phyloP scores from a whole-genome alignment of 2,888 invertebrate genomes.

The Stenotaenia linearis region DNA sequence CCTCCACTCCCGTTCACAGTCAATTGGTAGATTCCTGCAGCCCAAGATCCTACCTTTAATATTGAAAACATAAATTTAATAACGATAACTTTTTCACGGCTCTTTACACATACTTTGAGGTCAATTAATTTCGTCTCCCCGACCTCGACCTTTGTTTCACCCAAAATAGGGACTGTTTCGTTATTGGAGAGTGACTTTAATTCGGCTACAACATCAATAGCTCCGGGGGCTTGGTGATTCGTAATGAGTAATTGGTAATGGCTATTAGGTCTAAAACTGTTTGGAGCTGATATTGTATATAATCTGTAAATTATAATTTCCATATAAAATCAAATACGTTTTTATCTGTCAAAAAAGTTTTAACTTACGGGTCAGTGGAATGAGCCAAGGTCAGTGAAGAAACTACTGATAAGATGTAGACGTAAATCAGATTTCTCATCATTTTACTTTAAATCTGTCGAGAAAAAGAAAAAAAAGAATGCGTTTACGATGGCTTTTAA shows the following conservation, averaged over 20 bases:
- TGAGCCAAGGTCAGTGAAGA: not conserved
- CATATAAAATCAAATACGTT: not conserved
- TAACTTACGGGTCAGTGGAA: not conserved
- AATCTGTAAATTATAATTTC: constrained; percentile 30
- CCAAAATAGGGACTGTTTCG: constrained; percentile 62
- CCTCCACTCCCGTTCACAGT: constrained; percentile 35
- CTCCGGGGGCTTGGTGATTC: constrained; percentile 41
- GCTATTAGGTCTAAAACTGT: constrained; percentile 70
- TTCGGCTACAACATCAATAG: constrained; percentile 26
- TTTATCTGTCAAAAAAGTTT: not conserved
- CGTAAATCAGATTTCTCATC: not conserved
- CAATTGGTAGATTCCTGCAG: constrained; percentile 4
- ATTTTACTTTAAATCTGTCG: not conserved
- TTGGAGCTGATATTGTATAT: constrained; percentile 76
- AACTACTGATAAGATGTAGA: not conserved
- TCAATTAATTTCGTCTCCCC: constrained; percentile 63
- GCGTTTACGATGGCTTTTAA: not conserved
- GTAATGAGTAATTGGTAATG: constrained; percentile 73
- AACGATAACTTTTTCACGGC: too few species aligned
- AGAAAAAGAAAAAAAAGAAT: not conserved
- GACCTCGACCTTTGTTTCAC: constrained; percentile 63
- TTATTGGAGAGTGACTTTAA: constrained; percentile 44
- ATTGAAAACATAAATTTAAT: too few species aligned
- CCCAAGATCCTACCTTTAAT: constrained; percentile 30
- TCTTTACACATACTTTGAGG: constrained; percentile 60